Base-by-base conservation (phyloP, 2,888 invertebrate species). In the Cyclophora albipunctata region DNA sequence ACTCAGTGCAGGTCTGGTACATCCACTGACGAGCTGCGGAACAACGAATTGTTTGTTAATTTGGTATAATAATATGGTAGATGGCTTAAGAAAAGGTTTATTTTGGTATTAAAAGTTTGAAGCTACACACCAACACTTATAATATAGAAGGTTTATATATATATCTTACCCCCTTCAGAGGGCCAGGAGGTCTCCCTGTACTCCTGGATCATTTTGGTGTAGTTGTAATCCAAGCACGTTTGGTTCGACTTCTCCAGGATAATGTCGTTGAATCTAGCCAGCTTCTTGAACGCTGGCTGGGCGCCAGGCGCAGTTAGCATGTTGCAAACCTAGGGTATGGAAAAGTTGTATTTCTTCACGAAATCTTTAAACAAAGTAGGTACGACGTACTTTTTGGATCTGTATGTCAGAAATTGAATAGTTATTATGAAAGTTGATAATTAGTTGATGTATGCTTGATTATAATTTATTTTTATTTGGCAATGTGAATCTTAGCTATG, bases 1-100 rank as follows among this genome's bases (percentile, higher is more conserved):
- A 98, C 78, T 98, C 98, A 0, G 95, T 96, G 74, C 98, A 98
- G 0, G 98, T 98, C 82, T 98, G 98, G 76, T 97, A 98, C 53
- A 91, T 93, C 98, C 98, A 98, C 68, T 96, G 95, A 0, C 98
- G 93, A 60, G 90, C 93, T 93, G 66, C 20, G 20, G 20, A 54
- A 52, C 40, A 3, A 37, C 34, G 20, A 47, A 42, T 48, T 40
- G 4, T 0, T 37, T 20, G n/a, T 34, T 7, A 34, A 34, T 34
- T 34, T 6, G 20, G 20, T 20, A 20, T 20, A 20, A 20, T 2
- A 20, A 20, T 20, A 20, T 20, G 2, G 20, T 20, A 20, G 20
- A 20, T 20, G 20, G 20, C 20, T 20, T 20, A 20, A 20, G 20
- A 2, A 20, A 20, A 20, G 20, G 20, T 20, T 20, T 20, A 20